Conservation (phyloP, 2,113 vertebrate genomes). For the Oxyura jamaicensis region DNA sequence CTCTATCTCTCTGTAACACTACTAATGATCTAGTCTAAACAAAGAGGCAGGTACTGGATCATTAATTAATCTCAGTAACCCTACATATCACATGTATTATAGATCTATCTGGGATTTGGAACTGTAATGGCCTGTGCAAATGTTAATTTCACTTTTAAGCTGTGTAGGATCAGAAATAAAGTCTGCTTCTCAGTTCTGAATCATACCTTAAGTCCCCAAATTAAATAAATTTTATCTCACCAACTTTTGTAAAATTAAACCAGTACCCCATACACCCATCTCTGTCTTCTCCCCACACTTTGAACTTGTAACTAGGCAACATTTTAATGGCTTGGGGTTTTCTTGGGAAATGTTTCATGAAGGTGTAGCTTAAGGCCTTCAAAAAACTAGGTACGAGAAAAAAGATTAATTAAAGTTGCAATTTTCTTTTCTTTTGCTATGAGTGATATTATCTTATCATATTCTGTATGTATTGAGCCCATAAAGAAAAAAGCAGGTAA, state of each 20-base stretch:
- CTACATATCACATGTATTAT: background rate
- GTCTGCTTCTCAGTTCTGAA: background rate
- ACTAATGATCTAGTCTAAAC: background rate
- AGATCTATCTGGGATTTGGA: background rate
- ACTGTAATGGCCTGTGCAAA: background rate
- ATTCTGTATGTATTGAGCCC: background rate
- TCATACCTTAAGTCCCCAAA: background rate
- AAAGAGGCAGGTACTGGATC: background rate
- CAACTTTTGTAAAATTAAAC: background rate
- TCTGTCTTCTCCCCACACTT: background rate
- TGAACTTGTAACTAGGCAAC: background rate
- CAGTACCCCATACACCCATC: background rate
- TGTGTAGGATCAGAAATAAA: background rate
- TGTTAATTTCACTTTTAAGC: background rate
- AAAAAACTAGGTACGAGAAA: background rate
- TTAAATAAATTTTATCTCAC: background rate
- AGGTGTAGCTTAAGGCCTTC: background rate
- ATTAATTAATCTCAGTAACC: background rate
- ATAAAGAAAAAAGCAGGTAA: background rate
- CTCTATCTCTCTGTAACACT: background rate
- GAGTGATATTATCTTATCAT: background rate
- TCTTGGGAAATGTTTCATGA: background rate
- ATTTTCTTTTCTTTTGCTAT: background rate
- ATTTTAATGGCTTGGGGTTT: background rate
- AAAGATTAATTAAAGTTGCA: background rate